Evolutionary conservation across 2,113 vertebrate genomes (phyloP).

Genomic region (Octodon degus): DNA sequence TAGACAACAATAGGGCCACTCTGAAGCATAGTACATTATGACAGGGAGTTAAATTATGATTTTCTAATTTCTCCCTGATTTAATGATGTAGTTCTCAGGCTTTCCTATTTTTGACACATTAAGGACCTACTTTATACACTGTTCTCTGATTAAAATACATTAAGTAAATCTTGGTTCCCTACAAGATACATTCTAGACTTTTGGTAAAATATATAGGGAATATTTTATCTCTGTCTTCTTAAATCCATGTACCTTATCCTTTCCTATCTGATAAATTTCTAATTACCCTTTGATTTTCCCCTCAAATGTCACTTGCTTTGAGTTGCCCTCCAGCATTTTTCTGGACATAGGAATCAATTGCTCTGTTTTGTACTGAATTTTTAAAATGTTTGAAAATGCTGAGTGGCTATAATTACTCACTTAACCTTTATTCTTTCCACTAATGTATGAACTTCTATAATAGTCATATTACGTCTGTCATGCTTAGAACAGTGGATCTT

Average conservation of each 20-base stretch:
- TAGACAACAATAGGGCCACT: neutral
- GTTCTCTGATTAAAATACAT: neutral
- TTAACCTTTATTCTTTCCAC: neutral
- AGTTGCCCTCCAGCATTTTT: neutral
- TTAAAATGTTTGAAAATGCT: neutral
- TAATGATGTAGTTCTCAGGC: neutral
- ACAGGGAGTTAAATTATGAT: neutral
- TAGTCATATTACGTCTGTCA: neutral
- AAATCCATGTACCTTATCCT: neutral
- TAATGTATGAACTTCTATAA: neutral
- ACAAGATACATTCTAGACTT: neutral
- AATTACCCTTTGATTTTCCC: neutral
- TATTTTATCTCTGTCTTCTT: constrained; percentile 10
- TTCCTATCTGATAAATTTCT: neutral
- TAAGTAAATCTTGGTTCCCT: neutral
- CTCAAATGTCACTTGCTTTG: neutral
- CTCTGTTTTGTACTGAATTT: neutral
- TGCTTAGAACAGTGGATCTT: neutral
- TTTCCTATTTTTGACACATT: neutral
- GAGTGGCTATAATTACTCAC: neutral
- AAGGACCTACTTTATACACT: neutral
- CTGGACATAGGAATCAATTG: neutral
- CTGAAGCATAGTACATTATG: fast-evolving
- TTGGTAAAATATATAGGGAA: neutral
- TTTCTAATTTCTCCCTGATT: neutral